These are phyloP conservation scores for Cacatua alba DNA, from an alignment of 2,113 vertebrate genomes.

Conservation along the genomic window DNA sequence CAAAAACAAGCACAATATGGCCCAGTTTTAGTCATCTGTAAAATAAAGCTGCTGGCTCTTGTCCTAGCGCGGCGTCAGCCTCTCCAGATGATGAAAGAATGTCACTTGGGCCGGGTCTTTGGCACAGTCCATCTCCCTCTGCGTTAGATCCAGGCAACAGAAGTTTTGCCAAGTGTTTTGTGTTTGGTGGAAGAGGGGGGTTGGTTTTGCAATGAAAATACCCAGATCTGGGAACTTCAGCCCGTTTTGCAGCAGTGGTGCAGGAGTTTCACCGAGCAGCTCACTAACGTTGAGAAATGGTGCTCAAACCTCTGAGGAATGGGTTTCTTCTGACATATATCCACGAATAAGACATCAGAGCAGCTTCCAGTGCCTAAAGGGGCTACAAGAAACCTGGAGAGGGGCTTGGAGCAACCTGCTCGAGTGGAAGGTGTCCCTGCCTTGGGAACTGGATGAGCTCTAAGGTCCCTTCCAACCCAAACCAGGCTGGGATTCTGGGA, in stretches of 20 bases:
- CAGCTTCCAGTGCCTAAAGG: neutral
- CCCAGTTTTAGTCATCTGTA: neutral
- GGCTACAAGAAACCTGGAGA: neutral
- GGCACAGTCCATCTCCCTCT: neutral
- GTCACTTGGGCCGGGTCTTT: neutral
- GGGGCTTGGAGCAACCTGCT: neutral
- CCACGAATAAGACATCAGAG: neutral
- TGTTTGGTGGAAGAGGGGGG: neutral
- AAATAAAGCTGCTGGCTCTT: neutral
- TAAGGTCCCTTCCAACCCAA: neutral
- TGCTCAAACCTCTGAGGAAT: neutral
- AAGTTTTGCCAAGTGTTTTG: neutral
- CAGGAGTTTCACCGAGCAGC: neutral
- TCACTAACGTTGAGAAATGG: neutral
- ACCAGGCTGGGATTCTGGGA: neutral
- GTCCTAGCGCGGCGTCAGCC: neutral
- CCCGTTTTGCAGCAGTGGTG: neutral
- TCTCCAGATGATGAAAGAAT: neutral
- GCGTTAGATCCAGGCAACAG: neutral
- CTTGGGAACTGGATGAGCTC: neutral
- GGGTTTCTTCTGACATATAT: neutral
- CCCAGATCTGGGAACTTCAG: neutral
- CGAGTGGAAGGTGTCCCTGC: neutral
- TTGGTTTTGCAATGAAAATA: neutral
- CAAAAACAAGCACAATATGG: neutral